Evolutionary conservation across 2,113 vertebrate genomes (phyloP).

Genomic region (Zosterops lateralis): DNA sequence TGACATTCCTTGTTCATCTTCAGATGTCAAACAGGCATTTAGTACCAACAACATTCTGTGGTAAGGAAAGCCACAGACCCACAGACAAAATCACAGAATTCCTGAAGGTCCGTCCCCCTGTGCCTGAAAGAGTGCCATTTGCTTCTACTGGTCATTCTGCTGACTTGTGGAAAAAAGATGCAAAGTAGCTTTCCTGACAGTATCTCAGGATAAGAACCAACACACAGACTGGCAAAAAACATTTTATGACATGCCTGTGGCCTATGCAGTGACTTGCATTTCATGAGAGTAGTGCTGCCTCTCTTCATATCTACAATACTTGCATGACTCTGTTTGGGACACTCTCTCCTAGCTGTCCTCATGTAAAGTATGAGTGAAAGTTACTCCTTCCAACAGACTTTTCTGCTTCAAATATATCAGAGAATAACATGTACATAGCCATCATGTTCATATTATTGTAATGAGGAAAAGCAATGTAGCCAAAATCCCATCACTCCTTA

Average conservation of each 20-base stretch:
- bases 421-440: accelerated
- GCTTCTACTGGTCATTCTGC: background rate
- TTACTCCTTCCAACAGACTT: background rate
- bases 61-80: background rate
- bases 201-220: background rate
- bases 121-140: background rate
- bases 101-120: background rate
- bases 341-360: background rate
- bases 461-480: background rate
- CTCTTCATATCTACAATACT: background rate
- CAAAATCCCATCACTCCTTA: background rate
- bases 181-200: background rate
- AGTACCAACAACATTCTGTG: background rate
- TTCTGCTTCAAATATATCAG: background rate
- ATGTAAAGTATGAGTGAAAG: background rate
- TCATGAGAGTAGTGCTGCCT: background rate
- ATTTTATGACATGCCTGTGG: background rate
- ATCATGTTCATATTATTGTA: background rate
- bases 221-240: background rate
- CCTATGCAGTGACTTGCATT: background rate
- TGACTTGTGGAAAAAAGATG: background rate
- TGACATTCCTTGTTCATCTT: background rate
- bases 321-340: accelerated
- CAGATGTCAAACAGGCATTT: background rate
- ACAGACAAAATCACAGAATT: background rate